Evolutionary conservation across 1,140 invertebrate genomes (phyloP), one percentile per base, ranked within the genome.

Genomic region (Drosophila rufa): DNA sequence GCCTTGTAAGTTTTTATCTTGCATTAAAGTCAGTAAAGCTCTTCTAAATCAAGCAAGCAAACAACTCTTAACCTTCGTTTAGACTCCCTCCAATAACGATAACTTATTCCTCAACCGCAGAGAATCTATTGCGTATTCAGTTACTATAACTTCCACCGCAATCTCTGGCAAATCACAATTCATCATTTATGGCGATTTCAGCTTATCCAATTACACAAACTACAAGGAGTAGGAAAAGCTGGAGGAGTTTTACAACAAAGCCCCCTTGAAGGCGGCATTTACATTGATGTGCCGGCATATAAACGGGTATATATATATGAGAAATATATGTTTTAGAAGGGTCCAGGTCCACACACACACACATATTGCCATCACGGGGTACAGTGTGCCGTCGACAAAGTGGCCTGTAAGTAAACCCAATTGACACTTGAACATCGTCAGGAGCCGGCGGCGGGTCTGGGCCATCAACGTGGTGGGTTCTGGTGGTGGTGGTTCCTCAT

Each of bases 391-490:
- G 48, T 85, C 82, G 62, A 86, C 82, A 82, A 87, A 86, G 84
- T 86, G 84, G 84, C 83, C 83, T 77, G 75, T 65, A 67, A 86
- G 76, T 69, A 80, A 86, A 83, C 80, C 83, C 83, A 86, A 86
- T 86, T 86, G 83, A 86, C 83, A 86, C 83, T 86, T 89, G 83
- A 86, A 83, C 84, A 79, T 68, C 50, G 59, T 64, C 58, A 62
- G 74, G 67, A 73, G 69, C 74, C 51, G 71, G 60, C 68, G 68
- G 68, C 74, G 71, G 43, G 60, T 66, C 71, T 58, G 48, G 12
- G 47, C 43, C 55, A 73, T 51, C 69, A 73, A 73, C 56, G 75
- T 69, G 64, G 64, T 59, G 75, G 55, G 74, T 77, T 77, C 64
- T 25, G 40, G 19, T 57, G 59, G 51, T 76, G 71, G 71, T 75